Base-by-base conservation (phyloP, 2,113 vertebrate species). In the Psittacara wagleri region DNA sequence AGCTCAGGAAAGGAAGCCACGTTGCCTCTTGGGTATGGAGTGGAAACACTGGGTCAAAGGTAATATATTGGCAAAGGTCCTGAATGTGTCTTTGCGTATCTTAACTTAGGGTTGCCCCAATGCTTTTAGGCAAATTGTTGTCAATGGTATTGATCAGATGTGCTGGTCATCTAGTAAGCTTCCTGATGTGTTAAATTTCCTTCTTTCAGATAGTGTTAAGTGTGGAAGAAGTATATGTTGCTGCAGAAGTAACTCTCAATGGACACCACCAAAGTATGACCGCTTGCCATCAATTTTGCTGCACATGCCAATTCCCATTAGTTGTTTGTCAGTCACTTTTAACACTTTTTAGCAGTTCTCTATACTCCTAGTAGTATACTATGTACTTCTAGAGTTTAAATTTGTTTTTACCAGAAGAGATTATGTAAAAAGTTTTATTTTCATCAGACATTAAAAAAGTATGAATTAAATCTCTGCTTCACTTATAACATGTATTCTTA, bases 81-180 rank as follows among this genome's bases (percentile, higher is more conserved):
- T 91, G 89, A 83, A 94, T 59, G 93, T 90, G 93, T 94, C 77
- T 79, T 95, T 97, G 95, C 72, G 10, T 92, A 94, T 86, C 90
- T 96, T 95, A 61, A 61, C 96, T 97, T 94, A 76, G 46, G 97
- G 94, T 80, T 72, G 96, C 95, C 95, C 90, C 93, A 62, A 61
- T 97, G 97, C 98, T 99, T 98, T 99, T 98, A 98, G 98, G 98
- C 97, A 94, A 97, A 97, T 96, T 98, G 98, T 98, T 97, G 98
- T 99, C 98, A 95, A 96, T 98, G 97, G 95, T 98, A 99, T 99
- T 98, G 99, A 99, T 99, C 98, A 98, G 98, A 97, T 93, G 97
- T 97, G 98, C 97, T 98, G 98, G 98, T 98, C 98, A 98, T 98
- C 98, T 96, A 90, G 97, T 97, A 96, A 97, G 97, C 98, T 98